Conservation (phyloP, 2,888 invertebrate genomes). For the Phortica okadai region DNA sequence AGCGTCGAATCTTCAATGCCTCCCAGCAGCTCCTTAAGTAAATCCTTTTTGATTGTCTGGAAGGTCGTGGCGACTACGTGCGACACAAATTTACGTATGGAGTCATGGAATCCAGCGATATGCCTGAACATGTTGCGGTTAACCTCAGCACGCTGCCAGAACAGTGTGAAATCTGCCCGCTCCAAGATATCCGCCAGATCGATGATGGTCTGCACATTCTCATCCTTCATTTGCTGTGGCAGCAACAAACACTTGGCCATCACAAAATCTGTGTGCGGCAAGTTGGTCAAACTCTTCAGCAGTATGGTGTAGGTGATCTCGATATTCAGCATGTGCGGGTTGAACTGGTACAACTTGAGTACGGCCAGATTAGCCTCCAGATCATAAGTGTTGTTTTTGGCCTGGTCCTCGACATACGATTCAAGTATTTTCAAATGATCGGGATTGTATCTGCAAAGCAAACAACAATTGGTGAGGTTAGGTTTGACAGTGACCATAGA, state of each 20-base stretch:
- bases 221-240: conserved; percentile 87
- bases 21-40: conserved; percentile 90
- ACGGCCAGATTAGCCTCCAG: conserved; percentile 98
- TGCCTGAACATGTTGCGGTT: conserved; percentile 86
- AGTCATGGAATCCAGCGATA: conserved; percentile 94
- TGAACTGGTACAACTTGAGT: conserved; percentile 97
- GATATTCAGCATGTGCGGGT: conserved; percentile 89
- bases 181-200: conserved; percentile 94
- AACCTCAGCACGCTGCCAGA: conserved; percentile 89
- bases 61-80: conserved; percentile 98
- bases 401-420: conserved; percentile 94
- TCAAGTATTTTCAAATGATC: conserved; percentile 94
- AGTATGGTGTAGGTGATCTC: conserved; percentile 93
- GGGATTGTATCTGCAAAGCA: conserved; percentile 90
- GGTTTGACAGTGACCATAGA: conserved; percentile 36
- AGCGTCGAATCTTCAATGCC: conserved; percentile 91
- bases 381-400: conserved; percentile 95
- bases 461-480: conserved; percentile 56
- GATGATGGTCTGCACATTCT: conserved; percentile 91
- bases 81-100: conserved; percentile 96
- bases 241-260: conserved; percentile 97
- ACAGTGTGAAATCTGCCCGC: conserved; percentile 93
- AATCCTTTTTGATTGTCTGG: conserved; percentile 91
- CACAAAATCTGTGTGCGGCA: conserved; percentile 98
- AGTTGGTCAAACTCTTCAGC: conserved; percentile 95